Percentiles rank a stretch among this genome's conserved stretches.
Evolutionary conservation across 2,888 invertebrate species (phyloP).

Genomic region (Synanthedon tipuliformis): DNA sequence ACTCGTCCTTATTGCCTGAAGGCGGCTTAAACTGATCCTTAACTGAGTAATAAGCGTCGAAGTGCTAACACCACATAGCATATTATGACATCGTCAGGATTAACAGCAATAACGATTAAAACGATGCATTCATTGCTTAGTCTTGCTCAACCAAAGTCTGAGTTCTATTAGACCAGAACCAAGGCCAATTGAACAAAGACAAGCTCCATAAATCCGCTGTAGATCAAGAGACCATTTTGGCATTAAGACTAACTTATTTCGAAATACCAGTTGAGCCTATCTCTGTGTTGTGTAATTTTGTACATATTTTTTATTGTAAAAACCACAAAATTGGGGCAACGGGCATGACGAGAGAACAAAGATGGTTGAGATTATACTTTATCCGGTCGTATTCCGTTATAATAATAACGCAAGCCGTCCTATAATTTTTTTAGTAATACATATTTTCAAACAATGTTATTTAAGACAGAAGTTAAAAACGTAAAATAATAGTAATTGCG

Average conservation of each 20-base stretch:
- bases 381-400: background rate
- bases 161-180: conserved; percentile 1
- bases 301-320: conserved; percentile 17
- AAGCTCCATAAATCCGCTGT: background rate
- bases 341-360: conserved; percentile 34
- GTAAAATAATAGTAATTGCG: too few species aligned
- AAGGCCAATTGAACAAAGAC: background rate
- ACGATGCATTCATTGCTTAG: background rate
- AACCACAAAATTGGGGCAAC: conserved; percentile 36
- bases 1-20: too few species aligned
- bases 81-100: conserved; percentile 14
- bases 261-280: conserved; percentile 21
- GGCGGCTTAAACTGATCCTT: too few species aligned
- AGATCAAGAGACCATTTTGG: background rate
- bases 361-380: conserved; percentile 10
- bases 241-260: conserved; percentile 11
- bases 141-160: conserved; percentile 1
- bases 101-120: conserved; percentile 6
- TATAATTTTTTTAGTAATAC: too few species aligned
- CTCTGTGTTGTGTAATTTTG: conserved; percentile 15
- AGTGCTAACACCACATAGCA: too few species aligned
- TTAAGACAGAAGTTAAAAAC: too few species aligned
- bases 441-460: too few species aligned
- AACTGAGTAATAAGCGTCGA: too few species aligned
- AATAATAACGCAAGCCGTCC: background rate